phyloP scores from a whole-genome alignment of 2,797 vertebrate genomes.

The Eremophila alpestris region DNA sequence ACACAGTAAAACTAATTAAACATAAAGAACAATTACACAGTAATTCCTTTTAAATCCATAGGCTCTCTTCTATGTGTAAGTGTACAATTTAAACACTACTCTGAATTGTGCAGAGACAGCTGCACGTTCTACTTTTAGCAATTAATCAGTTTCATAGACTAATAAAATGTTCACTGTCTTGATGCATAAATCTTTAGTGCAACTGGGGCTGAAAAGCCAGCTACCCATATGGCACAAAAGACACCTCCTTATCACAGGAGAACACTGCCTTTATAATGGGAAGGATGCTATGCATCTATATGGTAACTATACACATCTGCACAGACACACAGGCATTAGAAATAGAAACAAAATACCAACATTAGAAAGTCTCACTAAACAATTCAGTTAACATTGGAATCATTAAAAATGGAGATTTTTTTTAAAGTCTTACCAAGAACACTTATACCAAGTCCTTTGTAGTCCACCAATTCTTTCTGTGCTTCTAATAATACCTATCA shows the following conservation, averaged over 20 bases:
- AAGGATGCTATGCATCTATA: neutral
- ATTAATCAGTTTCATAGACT: neutral
- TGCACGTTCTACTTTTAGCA: neutral
- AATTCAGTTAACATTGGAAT: neutral
- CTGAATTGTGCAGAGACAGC: neutral
- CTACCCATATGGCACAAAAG: neutral
- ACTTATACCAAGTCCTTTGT: constrained; percentile 87
- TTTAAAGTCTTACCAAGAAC: constrained; percentile 86
- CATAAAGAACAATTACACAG: neutral
- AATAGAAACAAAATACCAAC: neutral
- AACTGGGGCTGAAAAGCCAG: neutral
- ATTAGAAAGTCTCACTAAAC: neutral
- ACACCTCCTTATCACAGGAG: neutral
- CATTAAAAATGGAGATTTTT: neutral
- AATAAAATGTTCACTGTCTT: neutral
- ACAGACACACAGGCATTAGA: neutral
- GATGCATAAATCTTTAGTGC: neutral
- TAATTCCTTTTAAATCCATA: neutral
- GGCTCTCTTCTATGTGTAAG: neutral
- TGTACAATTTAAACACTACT: neutral
- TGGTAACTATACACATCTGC: neutral
- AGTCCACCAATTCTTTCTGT: constrained; percentile 89
- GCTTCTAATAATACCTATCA: constrained; percentile 89
- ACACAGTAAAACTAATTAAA: neutral
- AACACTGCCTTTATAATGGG: neutral